Evolutionary conservation across 2,888 invertebrate genomes (phyloP).

Genomic region (Drosophila gaucha): DNA sequence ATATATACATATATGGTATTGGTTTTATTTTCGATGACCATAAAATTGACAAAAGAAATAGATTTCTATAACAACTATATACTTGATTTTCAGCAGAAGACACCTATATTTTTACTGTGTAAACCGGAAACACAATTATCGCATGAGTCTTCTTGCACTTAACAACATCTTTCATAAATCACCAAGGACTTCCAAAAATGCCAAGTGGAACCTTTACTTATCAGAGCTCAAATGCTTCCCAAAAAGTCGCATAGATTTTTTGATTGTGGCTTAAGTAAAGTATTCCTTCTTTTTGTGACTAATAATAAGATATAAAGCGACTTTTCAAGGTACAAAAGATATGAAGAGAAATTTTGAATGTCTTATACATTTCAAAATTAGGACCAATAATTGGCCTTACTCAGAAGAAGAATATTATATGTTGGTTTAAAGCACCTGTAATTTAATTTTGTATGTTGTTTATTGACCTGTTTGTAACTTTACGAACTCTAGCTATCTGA

Average conservation of each 20-base stretch:
- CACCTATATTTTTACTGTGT: not conserved
- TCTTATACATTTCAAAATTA: not conserved
- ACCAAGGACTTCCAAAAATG: not conserved
- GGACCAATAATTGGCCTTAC: not conserved
- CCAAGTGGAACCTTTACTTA: conserved; percentile 2
- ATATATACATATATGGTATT: too few relatives aligned
- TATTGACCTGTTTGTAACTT: too few relatives aligned
- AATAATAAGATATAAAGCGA: not conserved
- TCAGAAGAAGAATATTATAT: not conserved
- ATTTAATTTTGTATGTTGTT: not conserved
- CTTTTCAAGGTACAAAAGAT: not conserved
- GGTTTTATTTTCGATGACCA: too few relatives aligned
- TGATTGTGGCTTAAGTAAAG: not conserved
- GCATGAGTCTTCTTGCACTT: not conserved
- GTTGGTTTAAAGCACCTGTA: not conserved
- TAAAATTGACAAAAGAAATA: too few relatives aligned
- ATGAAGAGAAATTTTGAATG: not conserved
- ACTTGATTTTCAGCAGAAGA: not conserved
- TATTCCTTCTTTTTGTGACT: not conserved
- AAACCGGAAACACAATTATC: not conserved
- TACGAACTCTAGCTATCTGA: too few relatives aligned
- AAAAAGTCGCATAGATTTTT: not conserved
- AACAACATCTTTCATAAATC: not conserved
- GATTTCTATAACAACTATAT: not conserved
- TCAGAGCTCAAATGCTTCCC: not conserved